A percentile compares a stretch with the other conserved stretches of the same genome.
These are phyloP conservation scores for Phasianus colchicus DNA, from an alignment of 2,113 vertebrate species.

Conservation along the genomic window DNA sequence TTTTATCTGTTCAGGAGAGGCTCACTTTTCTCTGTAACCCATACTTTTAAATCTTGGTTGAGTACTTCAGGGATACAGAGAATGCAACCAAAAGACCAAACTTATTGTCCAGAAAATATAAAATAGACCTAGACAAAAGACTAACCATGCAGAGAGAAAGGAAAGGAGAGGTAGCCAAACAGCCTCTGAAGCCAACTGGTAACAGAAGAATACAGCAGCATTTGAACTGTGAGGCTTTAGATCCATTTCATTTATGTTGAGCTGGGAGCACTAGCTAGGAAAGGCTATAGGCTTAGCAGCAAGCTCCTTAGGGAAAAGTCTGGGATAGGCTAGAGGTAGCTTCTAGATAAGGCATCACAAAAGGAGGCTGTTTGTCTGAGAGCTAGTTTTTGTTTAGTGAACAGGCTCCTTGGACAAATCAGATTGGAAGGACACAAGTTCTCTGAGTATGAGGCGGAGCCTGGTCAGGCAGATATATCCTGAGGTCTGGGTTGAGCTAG, in stretches of 20 bases:
- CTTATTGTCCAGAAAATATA: not conserved
- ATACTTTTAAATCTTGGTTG: not conserved
- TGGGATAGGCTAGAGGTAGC: not conserved
- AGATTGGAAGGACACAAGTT: not conserved
- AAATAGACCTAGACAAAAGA: not conserved
- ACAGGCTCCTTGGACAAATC: not conserved
- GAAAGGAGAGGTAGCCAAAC: not conserved
- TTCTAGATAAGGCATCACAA: not conserved
- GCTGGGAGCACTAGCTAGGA: not conserved
- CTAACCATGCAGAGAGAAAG: rapidly evolving
- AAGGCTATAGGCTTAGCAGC: not conserved
- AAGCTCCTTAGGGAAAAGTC: not conserved
- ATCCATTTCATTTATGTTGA: not conserved
- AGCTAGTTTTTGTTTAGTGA: not conserved
- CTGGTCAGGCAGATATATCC: not conserved
- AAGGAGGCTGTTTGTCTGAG: not conserved
- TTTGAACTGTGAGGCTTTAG: not conserved
- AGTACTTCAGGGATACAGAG: not conserved
- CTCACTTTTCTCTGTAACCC: not conserved
- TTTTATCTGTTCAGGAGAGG: not conserved
- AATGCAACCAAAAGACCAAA: not conserved
- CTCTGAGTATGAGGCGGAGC: not conserved
- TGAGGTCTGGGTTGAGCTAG: not conserved
- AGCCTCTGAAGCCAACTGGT: not conserved
- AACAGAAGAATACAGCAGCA: not conserved